A percentile compares a stretch with the other conserved stretches of the same genome.
These are phyloP conservation scores for Dascyllus trimaculatus DNA, from an alignment of 2,113 vertebrate genomes.

Conservation along the genomic window DNA sequence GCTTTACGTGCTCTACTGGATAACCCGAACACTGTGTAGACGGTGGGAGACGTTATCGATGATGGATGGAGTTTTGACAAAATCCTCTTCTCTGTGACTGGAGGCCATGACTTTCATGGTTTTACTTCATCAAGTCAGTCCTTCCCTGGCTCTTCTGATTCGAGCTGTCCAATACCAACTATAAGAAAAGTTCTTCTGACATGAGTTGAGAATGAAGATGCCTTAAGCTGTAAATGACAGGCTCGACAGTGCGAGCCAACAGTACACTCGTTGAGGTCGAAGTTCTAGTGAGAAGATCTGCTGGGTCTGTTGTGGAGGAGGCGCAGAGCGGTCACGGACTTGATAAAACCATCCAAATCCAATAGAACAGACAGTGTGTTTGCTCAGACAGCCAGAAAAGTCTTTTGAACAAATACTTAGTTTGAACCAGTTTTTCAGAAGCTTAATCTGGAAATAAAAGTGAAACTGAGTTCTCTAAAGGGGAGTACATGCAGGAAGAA, in stretches of 20 bases:
- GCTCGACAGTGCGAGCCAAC: background rate
- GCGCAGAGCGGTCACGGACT: background rate
- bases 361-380: background rate
- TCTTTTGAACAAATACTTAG: background rate
- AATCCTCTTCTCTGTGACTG: too few species aligned
- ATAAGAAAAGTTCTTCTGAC: background rate
- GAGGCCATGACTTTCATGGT: background rate
- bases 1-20: too few species aligned
- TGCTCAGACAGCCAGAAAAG: background rate
- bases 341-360: background rate
- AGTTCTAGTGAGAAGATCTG: background rate
- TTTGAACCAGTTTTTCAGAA: background rate
- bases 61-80: too few species aligned
- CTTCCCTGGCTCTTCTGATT: background rate
- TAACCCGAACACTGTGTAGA: too few species aligned
- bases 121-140: constrained; percentile 23
- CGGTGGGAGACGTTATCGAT: too few species aligned
- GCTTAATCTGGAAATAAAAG: background rate
- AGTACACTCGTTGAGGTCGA: background rate
- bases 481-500: too few species aligned
- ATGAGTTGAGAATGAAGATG: constrained; percentile 1
- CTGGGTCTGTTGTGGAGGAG: constrained; percentile 15
- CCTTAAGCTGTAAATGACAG: background rate
- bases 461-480: background rate
- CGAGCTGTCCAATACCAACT: background rate